Evolutionary conservation across 1,140 invertebrate species (phyloP).

Genomic region (Cryptotermes secundus): DNA sequence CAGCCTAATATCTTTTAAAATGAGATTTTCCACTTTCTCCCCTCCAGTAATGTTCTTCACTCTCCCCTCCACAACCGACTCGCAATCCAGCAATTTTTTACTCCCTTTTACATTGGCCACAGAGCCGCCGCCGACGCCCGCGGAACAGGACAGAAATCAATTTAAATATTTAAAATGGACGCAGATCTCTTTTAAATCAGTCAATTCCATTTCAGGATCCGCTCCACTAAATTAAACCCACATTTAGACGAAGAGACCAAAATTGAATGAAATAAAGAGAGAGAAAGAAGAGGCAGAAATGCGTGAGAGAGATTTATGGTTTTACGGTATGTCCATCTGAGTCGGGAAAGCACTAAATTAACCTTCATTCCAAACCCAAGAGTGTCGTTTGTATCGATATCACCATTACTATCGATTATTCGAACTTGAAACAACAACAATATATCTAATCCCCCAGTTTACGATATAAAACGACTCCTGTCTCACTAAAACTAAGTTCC

Average conservation of each 20-base stretch:
- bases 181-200: neutral
- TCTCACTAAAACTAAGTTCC: too few relatives aligned
- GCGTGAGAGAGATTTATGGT: neutral
- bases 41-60: neutral
- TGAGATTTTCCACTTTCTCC: neutral
- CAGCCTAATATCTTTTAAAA: neutral
- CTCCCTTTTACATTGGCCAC: neutral
- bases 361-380: neutral
- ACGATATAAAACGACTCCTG: neutral
- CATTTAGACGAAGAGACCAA: too few relatives aligned
- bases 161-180: constrained; percentile 1
- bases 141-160: neutral
- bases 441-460: neutral
- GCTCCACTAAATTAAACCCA: neutral
- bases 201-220: neutral
- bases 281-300: neutral
- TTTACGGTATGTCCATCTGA: neutral
- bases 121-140: neutral
- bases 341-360: neutral
- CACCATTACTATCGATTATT: neutral
- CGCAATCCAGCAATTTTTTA: neutral
- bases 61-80: neutral
- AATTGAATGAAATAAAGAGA: neutral
- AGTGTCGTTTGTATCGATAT: neutral
- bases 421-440: neutral